These are phyloP conservation scores for Lepus americanus DNA, from an alignment of 2,113 vertebrate genomes.

Conservation along the genomic window DNA sequence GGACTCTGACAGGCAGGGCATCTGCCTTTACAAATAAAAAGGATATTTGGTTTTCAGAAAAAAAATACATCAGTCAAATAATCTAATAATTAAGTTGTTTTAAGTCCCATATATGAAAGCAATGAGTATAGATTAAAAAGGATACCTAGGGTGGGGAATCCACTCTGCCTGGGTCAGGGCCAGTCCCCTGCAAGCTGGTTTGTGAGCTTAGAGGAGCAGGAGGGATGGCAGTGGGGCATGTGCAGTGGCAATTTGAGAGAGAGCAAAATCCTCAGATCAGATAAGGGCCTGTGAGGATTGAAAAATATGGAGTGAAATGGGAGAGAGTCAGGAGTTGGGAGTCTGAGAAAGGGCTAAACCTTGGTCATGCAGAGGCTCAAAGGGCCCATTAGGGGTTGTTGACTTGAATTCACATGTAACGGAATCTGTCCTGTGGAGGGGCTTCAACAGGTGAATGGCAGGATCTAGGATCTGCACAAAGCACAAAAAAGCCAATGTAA, in stretches of 20 bases:
- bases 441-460: not conserved
- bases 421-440: no score
- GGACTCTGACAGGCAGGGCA: not conserved
- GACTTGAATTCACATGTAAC: accelerated
- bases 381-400: no score
- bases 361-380: not conserved
- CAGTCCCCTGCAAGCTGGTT: no score
- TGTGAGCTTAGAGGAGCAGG: not conserved
- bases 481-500: not conserved
- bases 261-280: not conserved
- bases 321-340: no score
- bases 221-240: no score
- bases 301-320: accelerated
- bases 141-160: no score
- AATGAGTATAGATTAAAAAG: not conserved
- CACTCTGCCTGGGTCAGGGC: not conserved
- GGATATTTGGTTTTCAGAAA: not conserved
- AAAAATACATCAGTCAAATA: not conserved
- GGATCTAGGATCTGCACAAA: no score
- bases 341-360: not conserved
- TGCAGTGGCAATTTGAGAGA: not conserved
- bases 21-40: not conserved
- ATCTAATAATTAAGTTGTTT: not conserved
- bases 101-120: not conserved
- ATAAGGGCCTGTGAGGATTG: accelerated